Evolutionary conservation across 2,888 invertebrate genomes (phyloP), one percentile per base, ranked within the genome.

Genomic region (Nomada fucata): DNA sequence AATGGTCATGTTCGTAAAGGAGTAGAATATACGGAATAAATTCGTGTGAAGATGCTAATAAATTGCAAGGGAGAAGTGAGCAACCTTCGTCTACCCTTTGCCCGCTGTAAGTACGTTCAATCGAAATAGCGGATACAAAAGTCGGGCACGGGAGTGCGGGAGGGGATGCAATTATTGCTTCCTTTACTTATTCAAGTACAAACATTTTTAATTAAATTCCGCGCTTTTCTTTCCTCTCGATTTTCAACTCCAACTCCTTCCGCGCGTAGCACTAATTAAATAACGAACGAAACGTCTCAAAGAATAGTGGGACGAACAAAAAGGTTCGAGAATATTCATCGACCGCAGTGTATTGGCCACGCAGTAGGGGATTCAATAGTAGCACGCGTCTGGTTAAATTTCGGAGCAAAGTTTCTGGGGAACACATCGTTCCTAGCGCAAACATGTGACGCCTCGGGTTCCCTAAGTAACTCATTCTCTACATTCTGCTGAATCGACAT

Each of bases 401-500:
- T 65, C 20, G n/a, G 26, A 15, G 52, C 18, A 50, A 61, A 67
- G 67, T 79, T 78, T 68, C 50, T 15, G 2, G 18, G 26, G 42
- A 36, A 67, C 52, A 29, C 50, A 47, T 69, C 53, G 53, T 64
- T 60, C 36, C 50, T 57, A 59, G n/a, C 20, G 47, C 73, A 75
- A 73, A 83, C 86, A 70, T 61, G 44, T 68, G 72, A 82, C 72
- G 59, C 63, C 55, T 29, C 76, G 59, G 68, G 64, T 72, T 59
- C 47, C 29, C 73, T 77, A 64, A 81, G 80, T 75, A 79, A 81
- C 67, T 73, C 76, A 69, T 75, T 73, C 68, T 29, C 57, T 29
- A 61, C 63, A 26, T 81, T 64, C 69, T 70, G 77, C 79, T 76
- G 82, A 61, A 80, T 86, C 87, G 84, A 76, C 79, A 61, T 23